phyloP scores from a whole-genome alignment of 2,113 vertebrate species.

The Rhabdomys dilectus region DNA sequence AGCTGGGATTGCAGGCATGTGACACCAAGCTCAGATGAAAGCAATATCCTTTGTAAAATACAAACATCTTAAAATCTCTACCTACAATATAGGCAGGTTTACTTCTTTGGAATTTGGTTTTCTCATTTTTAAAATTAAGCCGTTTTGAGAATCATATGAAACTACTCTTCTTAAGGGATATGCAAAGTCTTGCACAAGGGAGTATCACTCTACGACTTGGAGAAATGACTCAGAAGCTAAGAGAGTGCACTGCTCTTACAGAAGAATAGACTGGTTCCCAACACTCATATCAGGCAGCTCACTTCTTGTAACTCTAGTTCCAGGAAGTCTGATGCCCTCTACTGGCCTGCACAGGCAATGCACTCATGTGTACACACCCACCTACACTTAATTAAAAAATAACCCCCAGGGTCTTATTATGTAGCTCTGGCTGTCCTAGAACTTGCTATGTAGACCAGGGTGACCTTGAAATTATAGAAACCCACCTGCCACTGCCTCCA shows the following conservation, averaged over 20 bases:
- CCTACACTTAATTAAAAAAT: background rate
- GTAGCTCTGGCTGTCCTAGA: background rate
- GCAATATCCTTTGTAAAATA: background rate
- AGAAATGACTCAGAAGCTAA: background rate
- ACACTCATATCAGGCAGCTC: background rate
- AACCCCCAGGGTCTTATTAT: background rate
- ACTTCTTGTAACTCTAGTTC: background rate
- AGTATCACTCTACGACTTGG: background rate
- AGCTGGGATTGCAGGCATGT: background rate
- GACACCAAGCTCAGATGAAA: background rate
- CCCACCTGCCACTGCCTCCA: background rate
- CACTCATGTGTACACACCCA: background rate
- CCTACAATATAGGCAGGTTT: background rate
- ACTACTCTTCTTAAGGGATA: background rate
- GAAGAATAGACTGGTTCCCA: background rate
- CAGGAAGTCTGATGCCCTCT: background rate
- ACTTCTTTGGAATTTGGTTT: background rate
- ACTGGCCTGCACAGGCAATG: background rate
- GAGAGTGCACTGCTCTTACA: background rate
- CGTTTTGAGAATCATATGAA: background rate
- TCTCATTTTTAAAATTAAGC: background rate
- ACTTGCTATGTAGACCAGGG: background rate
- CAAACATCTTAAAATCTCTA: background rate
- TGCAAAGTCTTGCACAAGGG: background rate
- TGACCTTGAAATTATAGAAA: background rate